These are phyloP conservation scores for Coecobrya sp. DNA, from an alignment of 2,888 invertebrate species.

Conservation along the genomic window DNA sequence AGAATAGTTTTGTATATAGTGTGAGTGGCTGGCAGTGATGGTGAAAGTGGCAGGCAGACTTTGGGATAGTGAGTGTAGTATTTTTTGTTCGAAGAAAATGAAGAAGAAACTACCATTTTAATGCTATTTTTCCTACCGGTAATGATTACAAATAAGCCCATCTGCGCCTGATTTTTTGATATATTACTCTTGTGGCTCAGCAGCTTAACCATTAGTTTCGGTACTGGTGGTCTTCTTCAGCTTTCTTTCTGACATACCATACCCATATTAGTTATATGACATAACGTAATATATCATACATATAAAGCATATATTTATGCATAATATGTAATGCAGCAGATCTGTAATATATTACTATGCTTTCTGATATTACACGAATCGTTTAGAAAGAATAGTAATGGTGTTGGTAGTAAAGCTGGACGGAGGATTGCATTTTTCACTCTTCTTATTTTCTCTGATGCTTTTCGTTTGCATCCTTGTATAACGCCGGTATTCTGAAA, in stretches of 20 bases:
- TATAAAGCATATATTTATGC: neutral
- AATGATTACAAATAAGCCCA: conserved; percentile 87
- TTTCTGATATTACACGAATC: conserved; percentile 49
- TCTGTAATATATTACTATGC: conserved; percentile 23
- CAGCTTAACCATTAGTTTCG: conserved; percentile 77
- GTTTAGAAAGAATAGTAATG: conserved; percentile 52
- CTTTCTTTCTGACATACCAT: conserved; percentile 32
- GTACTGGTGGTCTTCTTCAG: conserved; percentile 35
- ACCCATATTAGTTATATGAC: neutral
- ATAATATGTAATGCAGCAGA: conserved; percentile 6
- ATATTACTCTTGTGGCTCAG: conserved; percentile 85
- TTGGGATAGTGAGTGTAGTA: conserved; percentile 16
- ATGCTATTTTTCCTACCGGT: conserved; percentile 86
- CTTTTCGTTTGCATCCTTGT: neutral
- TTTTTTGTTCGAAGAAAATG: conserved; percentile 48
- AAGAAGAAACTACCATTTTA: conserved; percentile 83
- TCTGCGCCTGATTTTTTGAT: conserved; percentile 87
- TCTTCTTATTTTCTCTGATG: conserved; percentile 31
- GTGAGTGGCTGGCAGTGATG: neutral
- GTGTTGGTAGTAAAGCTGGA: conserved; percentile 50
- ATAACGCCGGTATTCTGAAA: neutral
- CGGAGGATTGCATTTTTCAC: conserved; percentile 72
- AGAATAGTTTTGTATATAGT: neutral
- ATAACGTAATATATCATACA: too few relatives aligned
- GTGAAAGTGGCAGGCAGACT: conserved; percentile 33